Conservation (phyloP, 1,140 invertebrate genomes). For the Drosophila pseudoobscura region DNA sequence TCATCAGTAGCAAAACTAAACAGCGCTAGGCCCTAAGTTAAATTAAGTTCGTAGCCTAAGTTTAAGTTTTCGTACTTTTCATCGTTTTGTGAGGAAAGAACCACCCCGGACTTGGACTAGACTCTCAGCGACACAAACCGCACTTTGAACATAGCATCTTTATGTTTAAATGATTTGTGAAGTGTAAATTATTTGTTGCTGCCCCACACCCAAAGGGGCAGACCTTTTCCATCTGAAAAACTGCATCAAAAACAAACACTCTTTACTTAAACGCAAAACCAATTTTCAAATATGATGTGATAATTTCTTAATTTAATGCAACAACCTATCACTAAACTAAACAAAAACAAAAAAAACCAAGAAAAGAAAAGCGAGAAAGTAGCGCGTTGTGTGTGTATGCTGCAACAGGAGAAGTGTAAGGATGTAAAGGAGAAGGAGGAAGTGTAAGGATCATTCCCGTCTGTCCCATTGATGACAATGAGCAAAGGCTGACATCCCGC, state of each 20-base stretch:
- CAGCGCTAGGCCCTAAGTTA: slow-evolving; percentile 74
- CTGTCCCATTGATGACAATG: slow-evolving; percentile 61
- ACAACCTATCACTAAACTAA: slow-evolving; percentile 66
- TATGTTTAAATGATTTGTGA: slow-evolving; percentile 60
- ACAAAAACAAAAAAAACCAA: slow-evolving; percentile 12
- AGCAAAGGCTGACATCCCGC: slow-evolving; percentile 33
- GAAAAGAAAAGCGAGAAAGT: slow-evolving; percentile 9
- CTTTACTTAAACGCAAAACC: slow-evolving; percentile 64
- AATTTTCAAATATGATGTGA: slow-evolving; percentile 73
- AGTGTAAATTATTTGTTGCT: slow-evolving; percentile 72
- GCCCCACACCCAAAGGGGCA: slow-evolving; percentile 5
- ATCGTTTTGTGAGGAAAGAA: slow-evolving; percentile 19
- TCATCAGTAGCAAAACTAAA: slow-evolving; percentile 75
- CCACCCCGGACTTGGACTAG: slow-evolving; percentile 21
- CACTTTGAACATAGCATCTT: slow-evolving; percentile 62
- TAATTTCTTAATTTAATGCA: slow-evolving; percentile 75
- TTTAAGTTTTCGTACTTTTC: slow-evolving; percentile 73
- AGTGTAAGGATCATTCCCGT: slow-evolving; percentile 69
- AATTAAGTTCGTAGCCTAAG: slow-evolving; percentile 69
- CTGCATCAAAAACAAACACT: slow-evolving; percentile 38
- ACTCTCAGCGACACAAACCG: slow-evolving; percentile 23
- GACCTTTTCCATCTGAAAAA: slow-evolving; percentile 26
- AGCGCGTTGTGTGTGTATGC: slow-evolving; percentile 48
- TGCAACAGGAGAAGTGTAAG: neutral
- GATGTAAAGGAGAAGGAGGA: slow-evolving; percentile 12